Conservation (phyloP, 1,140 invertebrate species). For the Drosophila arawakana region DNA sequence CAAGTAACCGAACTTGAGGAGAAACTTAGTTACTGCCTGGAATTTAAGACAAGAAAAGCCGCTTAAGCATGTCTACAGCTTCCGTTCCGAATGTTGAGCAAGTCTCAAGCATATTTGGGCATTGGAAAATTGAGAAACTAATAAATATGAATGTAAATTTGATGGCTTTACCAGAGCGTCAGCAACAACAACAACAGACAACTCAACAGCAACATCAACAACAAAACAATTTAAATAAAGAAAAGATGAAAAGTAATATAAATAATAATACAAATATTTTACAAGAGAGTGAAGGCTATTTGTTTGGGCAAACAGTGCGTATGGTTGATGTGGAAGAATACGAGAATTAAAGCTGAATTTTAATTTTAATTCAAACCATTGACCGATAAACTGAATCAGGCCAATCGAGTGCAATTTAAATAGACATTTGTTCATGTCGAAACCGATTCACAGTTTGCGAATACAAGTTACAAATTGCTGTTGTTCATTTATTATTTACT, state of each 20-base stretch:
- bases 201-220: too few relatives aligned
- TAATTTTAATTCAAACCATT: slow-evolving; percentile 78
- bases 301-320: slow-evolving; percentile 41
- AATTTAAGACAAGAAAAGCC: slow-evolving; percentile 64
- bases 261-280: slow-evolving; percentile 52
- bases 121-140: slow-evolving; percentile 60
- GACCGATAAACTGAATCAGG: slow-evolving; percentile 67
- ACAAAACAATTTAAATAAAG: slow-evolving; percentile 67
- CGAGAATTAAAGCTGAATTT: slow-evolving; percentile 1
- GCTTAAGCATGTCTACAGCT: slow-evolving; percentile 69
- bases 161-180: slow-evolving; percentile 55
- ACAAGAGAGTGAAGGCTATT: slow-evolving; percentile 1
- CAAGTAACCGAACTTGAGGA: slow-evolving; percentile 27
- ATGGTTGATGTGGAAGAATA: slow-evolving; percentile 56
- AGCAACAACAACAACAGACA: background rate
- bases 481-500: slow-evolving; percentile 76
- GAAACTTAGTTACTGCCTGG: slow-evolving; percentile 1
- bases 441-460: slow-evolving; percentile 65
- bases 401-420: slow-evolving; percentile 82
- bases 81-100: slow-evolving; percentile 40
- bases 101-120: background rate
- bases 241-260: slow-evolving; percentile 57
- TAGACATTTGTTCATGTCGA: slow-evolving; percentile 77
- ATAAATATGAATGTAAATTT: slow-evolving; percentile 70
- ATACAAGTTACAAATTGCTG: slow-evolving; percentile 66